Base-by-base conservation (phyloP, 2,888 invertebrate species). In the Malachius bipustulatus region DNA sequence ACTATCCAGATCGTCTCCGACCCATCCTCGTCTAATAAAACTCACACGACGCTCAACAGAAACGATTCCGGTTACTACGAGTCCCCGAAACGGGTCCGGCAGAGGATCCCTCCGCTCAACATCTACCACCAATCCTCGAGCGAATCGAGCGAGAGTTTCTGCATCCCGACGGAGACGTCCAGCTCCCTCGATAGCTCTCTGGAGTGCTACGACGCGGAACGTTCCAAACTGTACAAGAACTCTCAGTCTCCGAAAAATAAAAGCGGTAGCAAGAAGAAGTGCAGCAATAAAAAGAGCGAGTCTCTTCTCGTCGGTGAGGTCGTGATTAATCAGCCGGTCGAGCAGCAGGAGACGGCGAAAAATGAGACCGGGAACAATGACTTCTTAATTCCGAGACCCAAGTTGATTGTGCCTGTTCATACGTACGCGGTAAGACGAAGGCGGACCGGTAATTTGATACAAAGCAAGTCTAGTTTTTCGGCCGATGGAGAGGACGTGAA, bases 321-420 rank as follows among this genome's bases (percentile, higher is more conserved):
- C n/a, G n/a, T n/a, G n/a, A n/a, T n/a, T n/a, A n/a, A n/a, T n/a
- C n/a, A n/a, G n/a, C n/a, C n/a, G n/a, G n/a, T n/a, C n/a, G n/a
- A n/a, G n/a, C n/a, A n/a, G n/a, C 6, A 19, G 24, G n/a, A 19
- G n/a, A 34, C 26, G 12, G 6, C 29, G 6, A n/a, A 10, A 16
- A 33, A 12, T 8, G 26, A 10, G n/a, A n/a, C n/a, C n/a, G 10
- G 27, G 4, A 34, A 15, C 11, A 30, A 19, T 37, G 81, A 80
- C 52, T 87, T 87, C 62, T 73, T 77, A 43, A 88, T 88, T 59
- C 88, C 88, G 3, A 67, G 88, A 50, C 87, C 88, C 16, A 79
- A 85, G 54, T 69, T 88, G 48, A 84, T 88, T 55, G 87, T 87
- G 46, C 87, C 88, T 35, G 82, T 87, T 41, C 87, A 88, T 65